Evolutionary conservation across 2,888 invertebrate genomes (phyloP).

Genomic region (Maniola hyperantus): DNA sequence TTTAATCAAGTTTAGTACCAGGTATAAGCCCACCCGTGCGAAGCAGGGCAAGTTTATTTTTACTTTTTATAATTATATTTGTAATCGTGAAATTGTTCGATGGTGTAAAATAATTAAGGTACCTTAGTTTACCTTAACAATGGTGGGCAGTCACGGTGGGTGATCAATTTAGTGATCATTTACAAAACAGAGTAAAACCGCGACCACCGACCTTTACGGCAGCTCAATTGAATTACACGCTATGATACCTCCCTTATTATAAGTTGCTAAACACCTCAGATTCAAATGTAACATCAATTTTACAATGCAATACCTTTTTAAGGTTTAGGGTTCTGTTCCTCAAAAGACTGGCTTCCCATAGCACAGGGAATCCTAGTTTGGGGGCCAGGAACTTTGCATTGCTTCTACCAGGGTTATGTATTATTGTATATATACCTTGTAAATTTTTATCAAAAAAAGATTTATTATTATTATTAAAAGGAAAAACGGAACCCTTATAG

Average conservation of each 20-base stretch:
- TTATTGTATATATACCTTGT: too few relatives aligned
- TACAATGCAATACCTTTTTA: neutral
- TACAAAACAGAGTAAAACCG: constrained; percentile 2
- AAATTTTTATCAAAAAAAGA: too few relatives aligned
- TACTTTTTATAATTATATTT: neutral
- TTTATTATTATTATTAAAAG: too few relatives aligned
- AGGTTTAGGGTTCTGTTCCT: too few relatives aligned
- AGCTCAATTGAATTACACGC: constrained; percentile 15
- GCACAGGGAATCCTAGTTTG: too few relatives aligned
- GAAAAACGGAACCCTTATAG: too few relatives aligned
- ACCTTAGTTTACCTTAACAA: constrained; percentile 15
- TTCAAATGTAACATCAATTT: neutral
- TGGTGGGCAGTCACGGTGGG: constrained; percentile 15
- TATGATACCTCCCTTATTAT: constrained; percentile 7
- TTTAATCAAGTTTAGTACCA: too few relatives aligned
- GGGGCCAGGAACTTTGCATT: too few relatives aligned
- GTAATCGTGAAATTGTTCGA: constrained; percentile 1
- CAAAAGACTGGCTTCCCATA: too few relatives aligned
- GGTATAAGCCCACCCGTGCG: too few relatives aligned
- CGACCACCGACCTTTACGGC: constrained; percentile 2
- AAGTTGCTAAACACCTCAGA: constrained; percentile 13
- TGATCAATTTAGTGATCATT: neutral
- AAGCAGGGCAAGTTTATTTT: too few relatives aligned
- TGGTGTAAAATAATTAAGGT: constrained; percentile 20
- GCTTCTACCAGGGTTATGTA: too few relatives aligned